phyloP scores from a whole-genome alignment of 2,888 invertebrate species.

The Hypolimnas misippus region DNA sequence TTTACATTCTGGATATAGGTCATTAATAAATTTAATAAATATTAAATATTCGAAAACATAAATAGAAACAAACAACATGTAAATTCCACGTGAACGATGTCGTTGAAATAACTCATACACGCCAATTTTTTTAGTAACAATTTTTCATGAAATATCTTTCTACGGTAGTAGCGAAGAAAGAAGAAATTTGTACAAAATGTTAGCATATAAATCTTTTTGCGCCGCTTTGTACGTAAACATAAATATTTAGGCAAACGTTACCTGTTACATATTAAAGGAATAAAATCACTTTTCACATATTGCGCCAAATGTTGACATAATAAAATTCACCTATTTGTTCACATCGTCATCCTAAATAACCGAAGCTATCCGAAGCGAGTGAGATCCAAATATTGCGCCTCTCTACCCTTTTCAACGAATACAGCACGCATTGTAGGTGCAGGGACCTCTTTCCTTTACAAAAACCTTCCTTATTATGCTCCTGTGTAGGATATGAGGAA shows the following conservation, averaged over 20 bases:
- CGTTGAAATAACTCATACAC: neutral
- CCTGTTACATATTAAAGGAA: conserved; percentile 1
- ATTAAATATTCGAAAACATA: too few relatives aligned
- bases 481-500: conserved; percentile 80
- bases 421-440: conserved; percentile 73
- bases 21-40: too few relatives aligned
- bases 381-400: conserved; percentile 66
- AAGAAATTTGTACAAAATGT: conserved; percentile 1
- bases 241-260: conserved; percentile 18
- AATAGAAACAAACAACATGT: too few relatives aligned
- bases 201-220: conserved; percentile 12
- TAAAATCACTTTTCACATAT: conserved; percentile 35
- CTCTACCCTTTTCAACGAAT: conserved; percentile 63
- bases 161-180: neutral
- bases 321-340: conserved; percentile 64
- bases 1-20: too few relatives aligned
- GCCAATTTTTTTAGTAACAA: neutral
- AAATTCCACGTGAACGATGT: too few relatives aligned
- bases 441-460: conserved; percentile 78
- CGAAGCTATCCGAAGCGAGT: conserved; percentile 61
- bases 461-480: conserved; percentile 80
- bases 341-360: conserved; percentile 65
- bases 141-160: neutral
- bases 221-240: conserved; percentile 9
- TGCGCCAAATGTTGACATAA: conserved; percentile 45